These are phyloP conservation scores for Epizoanthus fatuus DNA, from an alignment of 92 coral and sea anemone species.

Conservation along the genomic window DNA sequence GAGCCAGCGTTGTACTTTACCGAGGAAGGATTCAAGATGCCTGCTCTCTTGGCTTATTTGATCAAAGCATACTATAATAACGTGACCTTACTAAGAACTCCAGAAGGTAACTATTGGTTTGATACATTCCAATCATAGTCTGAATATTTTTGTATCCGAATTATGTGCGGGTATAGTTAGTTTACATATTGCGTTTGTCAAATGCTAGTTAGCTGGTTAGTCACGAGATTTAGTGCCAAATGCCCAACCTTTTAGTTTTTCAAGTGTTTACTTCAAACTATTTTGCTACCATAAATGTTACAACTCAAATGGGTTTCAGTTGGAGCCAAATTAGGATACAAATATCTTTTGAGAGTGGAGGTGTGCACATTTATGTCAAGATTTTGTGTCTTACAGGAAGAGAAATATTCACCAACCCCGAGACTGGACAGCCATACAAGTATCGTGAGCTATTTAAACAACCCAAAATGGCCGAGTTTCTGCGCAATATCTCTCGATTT, in stretches of 20 bases:
- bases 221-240: too few species aligned
- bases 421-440: conserved; percentile 85
- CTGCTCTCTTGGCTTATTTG: conserved; percentile 69
- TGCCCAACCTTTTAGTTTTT: too few species aligned
- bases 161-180: too few species aligned
- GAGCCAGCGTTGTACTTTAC: conserved; percentile 95
- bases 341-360: too few species aligned
- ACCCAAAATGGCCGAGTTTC: conserved; percentile 85
- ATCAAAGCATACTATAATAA: conserved; percentile 74
- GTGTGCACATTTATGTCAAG: neutral
- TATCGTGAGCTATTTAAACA: conserved; percentile 82
- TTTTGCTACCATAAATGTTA: too few species aligned
- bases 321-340: too few species aligned
- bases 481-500: conserved; percentile 63
- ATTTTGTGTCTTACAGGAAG: conserved; percentile 51
- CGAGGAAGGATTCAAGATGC: conserved; percentile 88
- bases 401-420: conserved; percentile 85
- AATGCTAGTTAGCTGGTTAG: too few species aligned
- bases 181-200: too few species aligned
- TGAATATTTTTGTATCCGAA: too few species aligned
- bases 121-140: neutral
- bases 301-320: too few species aligned
- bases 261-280: too few species aligned
- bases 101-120: conserved; percentile 63
- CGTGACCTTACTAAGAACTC: conserved; percentile 79